Percentiles rank a stretch among this genome's conserved stretches.
phyloP scores from a whole-genome alignment of 2,113 vertebrate genomes.

The Platysternon megacephalum region DNA sequence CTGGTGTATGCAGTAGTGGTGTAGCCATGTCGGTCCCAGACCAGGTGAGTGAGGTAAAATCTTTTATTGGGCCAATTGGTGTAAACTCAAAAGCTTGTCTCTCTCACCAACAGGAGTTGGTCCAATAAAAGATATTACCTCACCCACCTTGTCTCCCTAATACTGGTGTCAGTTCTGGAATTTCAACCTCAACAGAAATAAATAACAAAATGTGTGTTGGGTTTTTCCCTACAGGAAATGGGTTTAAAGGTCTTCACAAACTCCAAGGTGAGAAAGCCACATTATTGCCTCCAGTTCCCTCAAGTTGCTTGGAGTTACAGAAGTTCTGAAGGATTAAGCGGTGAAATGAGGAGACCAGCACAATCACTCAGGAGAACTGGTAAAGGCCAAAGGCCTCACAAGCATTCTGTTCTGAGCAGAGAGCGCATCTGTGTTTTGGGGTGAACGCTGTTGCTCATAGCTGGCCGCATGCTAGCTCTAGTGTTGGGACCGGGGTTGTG shows the following conservation, averaged over 20 bases:
- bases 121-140: background rate
- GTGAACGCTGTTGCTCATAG: background rate
- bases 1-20: background rate
- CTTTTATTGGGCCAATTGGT: background rate
- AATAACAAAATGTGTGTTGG: background rate
- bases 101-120: background rate
- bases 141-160: background rate
- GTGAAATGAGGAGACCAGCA: no score
- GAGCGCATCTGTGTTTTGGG: background rate
- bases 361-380: background rate
- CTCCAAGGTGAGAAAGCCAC: conserved; percentile 52
- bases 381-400: conserved; percentile 10
- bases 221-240: conserved; percentile 48
- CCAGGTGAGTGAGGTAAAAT: background rate
- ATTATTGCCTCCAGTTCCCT: background rate
- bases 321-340: background rate
- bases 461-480: background rate
- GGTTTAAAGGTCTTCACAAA: conserved; percentile 75
- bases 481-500: background rate
- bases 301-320: background rate
- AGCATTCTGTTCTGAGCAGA: background rate
- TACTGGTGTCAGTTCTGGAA: background rate
- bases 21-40: no score
- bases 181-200: background rate
- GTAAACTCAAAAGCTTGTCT: background rate